Conservation (phyloP, 2,113 vertebrate species). For the Columba livia region DNA sequence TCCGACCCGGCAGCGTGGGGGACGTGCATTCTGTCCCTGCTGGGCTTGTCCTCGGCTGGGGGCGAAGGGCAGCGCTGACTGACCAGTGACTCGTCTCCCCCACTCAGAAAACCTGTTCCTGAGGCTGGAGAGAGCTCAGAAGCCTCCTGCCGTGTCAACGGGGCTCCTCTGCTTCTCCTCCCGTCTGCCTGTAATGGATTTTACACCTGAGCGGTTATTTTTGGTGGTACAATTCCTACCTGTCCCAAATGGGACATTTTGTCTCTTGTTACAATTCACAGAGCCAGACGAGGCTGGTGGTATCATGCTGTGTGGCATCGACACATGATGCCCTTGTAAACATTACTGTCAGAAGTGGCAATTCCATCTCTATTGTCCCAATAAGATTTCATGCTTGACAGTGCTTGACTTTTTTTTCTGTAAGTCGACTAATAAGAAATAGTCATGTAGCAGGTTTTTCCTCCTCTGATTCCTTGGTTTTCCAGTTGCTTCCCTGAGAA, state of each 20-base stretch:
- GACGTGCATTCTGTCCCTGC: not conserved
- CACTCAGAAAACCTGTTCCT: rapidly evolving
- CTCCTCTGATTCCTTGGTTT: not conserved
- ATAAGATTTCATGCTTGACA: conserved; percentile 55
- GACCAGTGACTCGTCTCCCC: rapidly evolving
- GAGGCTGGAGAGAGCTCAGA: not conserved
- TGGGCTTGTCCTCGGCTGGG: rapidly evolving
- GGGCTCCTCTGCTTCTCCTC: not conserved
- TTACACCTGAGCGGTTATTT: conserved; percentile 23
- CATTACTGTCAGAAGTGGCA: conserved; percentile 55
- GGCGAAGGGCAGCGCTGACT: not conserved
- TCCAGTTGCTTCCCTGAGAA: not conserved
- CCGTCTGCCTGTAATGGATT: not conserved
- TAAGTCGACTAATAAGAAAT: conserved; percentile 20
- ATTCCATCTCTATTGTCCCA: conserved; percentile 60
- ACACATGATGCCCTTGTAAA: conserved; percentile 40
- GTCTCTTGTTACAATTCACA: conserved; percentile 12
- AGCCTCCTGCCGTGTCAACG: not conserved
- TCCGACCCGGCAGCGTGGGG: rapidly evolving
- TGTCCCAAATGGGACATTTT: conserved; percentile 43
- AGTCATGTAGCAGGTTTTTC: not conserved
- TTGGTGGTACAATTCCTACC: not conserved
- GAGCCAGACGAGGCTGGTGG: conserved; percentile 13
- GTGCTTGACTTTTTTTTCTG: not conserved
- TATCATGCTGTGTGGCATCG: conserved; percentile 27